These are phyloP conservation scores for Menidia menidia DNA, from an alignment of 2,797 vertebrate genomes.

Conservation along the genomic window DNA sequence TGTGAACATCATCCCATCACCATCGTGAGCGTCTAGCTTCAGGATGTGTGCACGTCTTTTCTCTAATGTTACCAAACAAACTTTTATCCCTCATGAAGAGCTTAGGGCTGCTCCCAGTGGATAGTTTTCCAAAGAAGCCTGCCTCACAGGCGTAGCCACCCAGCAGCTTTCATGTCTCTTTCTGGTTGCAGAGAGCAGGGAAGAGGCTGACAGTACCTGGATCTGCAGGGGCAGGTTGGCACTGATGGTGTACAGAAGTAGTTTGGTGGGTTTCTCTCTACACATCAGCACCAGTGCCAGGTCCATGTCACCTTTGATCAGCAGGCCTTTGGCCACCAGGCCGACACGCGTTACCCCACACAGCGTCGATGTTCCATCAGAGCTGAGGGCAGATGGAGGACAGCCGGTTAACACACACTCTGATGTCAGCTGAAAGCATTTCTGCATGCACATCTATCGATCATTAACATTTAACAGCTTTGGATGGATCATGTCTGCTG, in stretches of 20 bases:
- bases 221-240: constrained; percentile 93
- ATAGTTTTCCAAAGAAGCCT: not conserved
- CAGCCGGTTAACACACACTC: constrained; percentile 14
- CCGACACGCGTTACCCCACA: constrained; percentile 93
- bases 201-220: constrained; percentile 84
- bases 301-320: constrained; percentile 93
- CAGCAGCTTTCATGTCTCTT: constrained; percentile 4
- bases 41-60: too few relatives aligned
- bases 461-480: not conserved
- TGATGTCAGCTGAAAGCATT: not conserved
- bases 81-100: not conserved
- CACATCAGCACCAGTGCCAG: constrained; percentile 94
- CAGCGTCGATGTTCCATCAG: constrained; percentile 76
- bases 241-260: constrained; percentile 87
- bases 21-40: too few relatives aligned
- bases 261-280: constrained; percentile 91
- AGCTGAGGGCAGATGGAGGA: constrained; percentile 79
- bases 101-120: not conserved
- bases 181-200: not conserved
- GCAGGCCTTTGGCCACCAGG: constrained; percentile 91
- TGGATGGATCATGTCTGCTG: too few relatives aligned
- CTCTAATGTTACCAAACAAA: too few relatives aligned
- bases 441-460: not conserved
- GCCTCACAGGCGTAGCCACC: not conserved
- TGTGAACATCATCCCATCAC: too few relatives aligned